phyloP scores from a whole-genome alignment of 2,797 vertebrate genomes.

The Sparidentex hasta region DNA sequence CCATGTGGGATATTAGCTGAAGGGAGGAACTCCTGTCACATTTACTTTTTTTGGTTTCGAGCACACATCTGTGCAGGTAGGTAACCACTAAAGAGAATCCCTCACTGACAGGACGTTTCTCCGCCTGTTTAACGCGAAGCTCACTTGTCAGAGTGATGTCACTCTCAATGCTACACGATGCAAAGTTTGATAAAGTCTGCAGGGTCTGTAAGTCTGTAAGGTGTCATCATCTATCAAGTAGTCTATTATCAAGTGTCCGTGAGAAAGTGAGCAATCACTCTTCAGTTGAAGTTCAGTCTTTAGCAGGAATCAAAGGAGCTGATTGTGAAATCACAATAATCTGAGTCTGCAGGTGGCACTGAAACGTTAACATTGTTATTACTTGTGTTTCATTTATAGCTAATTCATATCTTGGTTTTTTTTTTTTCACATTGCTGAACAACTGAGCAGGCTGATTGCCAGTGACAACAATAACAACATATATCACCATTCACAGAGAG shows the following conservation, averaged over 20 bases:
- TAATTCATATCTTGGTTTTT: not conserved
- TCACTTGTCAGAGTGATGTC: not conserved
- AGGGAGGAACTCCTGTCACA: not conserved
- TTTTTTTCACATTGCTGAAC: too few relatives aligned
- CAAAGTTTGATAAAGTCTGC: slow-evolving; percentile 4
- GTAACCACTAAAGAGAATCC: not conserved
- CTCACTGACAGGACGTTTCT: not conserved
- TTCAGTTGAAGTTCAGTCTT: not conserved
- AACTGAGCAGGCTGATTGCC: too few relatives aligned
- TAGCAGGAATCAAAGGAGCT: not conserved
- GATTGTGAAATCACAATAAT: slow-evolving; percentile 7
- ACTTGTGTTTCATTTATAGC: not conserved
- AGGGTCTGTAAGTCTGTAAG: slow-evolving; percentile 2
- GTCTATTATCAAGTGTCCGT: not conserved
- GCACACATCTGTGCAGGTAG: slow-evolving; percentile 1
- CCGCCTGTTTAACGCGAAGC: not conserved
- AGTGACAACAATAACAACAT: too few relatives aligned
- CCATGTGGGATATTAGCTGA: slow-evolving; percentile 7
- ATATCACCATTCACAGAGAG: too few relatives aligned
- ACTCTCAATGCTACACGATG: not conserved
- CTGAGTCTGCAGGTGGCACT: not conserved
- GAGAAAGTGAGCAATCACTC: not conserved
- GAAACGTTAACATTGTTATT: not conserved
- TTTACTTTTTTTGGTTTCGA: slow-evolving; percentile 16
- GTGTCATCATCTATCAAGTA: not conserved